phyloP scores from a whole-genome alignment of 2,113 vertebrate genomes.

The Prochilodus magdalenae region DNA sequence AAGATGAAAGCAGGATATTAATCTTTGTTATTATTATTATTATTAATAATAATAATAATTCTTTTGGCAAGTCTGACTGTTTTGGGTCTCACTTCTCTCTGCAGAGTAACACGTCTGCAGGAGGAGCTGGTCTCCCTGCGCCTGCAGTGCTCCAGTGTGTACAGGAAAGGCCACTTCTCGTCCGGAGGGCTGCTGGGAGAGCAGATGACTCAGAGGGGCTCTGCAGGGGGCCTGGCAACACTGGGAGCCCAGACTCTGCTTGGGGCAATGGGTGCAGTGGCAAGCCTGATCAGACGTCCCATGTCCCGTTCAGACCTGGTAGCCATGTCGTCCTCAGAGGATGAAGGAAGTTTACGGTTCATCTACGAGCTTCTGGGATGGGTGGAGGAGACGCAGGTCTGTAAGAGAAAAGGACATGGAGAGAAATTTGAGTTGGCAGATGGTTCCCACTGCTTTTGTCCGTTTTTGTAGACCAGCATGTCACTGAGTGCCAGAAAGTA shows the following conservation, averaged over 20 bases:
- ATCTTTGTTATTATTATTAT: too few species aligned
- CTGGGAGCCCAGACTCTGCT: conserved; percentile 71
- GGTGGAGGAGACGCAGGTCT: conserved; percentile 97
- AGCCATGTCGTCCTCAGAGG: conserved; percentile 93
- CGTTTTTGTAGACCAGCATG: too few species aligned
- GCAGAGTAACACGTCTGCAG: conserved; percentile 89
- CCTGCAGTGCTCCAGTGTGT: conserved; percentile 91
- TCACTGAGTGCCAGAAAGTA: too few species aligned
- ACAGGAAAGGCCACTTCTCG: conserved; percentile 92
- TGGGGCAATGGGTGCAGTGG: conserved; percentile 74
- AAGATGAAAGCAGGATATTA: background rate
- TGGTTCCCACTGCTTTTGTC: too few species aligned
- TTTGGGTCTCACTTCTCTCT: background rate
- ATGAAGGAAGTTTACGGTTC: conserved; percentile 94
- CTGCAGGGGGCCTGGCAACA: conserved; percentile 76
- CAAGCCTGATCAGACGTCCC: conserved; percentile 88
- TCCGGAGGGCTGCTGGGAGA: conserved; percentile 74
- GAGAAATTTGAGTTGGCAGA: background rate
- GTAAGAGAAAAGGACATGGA: background rate
- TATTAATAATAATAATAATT: too few species aligned
- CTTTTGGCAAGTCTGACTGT: background rate
- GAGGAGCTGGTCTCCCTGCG: conserved; percentile 93
- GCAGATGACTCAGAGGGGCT: conserved; percentile 61
- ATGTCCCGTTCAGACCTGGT: conserved; percentile 90
- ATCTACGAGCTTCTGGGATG: conserved; percentile 96